Base-by-base conservation (phyloP, 2,113 vertebrate genomes). In the Callocephalon fimbriatum region DNA sequence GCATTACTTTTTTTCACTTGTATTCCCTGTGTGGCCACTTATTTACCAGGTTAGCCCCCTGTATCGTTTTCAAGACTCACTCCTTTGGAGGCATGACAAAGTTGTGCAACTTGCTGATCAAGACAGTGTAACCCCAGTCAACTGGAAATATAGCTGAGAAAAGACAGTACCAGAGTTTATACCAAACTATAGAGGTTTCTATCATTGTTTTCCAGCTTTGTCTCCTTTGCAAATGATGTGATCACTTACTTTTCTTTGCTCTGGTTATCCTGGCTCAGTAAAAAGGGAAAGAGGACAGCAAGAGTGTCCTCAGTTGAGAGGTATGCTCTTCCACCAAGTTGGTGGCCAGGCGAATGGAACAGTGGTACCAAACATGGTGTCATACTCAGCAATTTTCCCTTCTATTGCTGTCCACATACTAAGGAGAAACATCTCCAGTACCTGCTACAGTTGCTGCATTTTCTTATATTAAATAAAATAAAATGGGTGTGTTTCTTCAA, bases 81-180 rank as follows among this genome's bases (percentile, higher is more conserved):
- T 75, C 37, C 61, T 61, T 63, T 79, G 78, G 37, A 87, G 50
- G 27, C 14, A 66, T 0, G 1, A 48, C 37, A 54, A 72, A 79
- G 8, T 85, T 53, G 61, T 2, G 8, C 22, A 76, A 58, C 29
- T 42, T 83, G 40, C 45, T 66, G 44, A 48, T 53, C 29, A 84
- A 70, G 61, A 81, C 1, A 59, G 35, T 0, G 1, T 32, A 78
- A 65, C 19, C 17, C 11, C 3, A 0, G 21, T 32, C 21, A 63
- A 26, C 11, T 88, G 56, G 62, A 88, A 90, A 79, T 70, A 61
- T 7, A 78, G 48, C 51, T 77, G 11, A 67, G 47, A 8, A 89
- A 91, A 87, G 47, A 59, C 58, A 71, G 53, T 68, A 29, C 3
- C 59, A 38, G 48, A 32, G 14, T 75, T 95, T 65, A 90, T 44